Evolutionary conservation across 1,140 invertebrate genomes (phyloP), one percentile per base, ranked within the genome.

Genomic region (Medauroidea extradentata): DNA sequence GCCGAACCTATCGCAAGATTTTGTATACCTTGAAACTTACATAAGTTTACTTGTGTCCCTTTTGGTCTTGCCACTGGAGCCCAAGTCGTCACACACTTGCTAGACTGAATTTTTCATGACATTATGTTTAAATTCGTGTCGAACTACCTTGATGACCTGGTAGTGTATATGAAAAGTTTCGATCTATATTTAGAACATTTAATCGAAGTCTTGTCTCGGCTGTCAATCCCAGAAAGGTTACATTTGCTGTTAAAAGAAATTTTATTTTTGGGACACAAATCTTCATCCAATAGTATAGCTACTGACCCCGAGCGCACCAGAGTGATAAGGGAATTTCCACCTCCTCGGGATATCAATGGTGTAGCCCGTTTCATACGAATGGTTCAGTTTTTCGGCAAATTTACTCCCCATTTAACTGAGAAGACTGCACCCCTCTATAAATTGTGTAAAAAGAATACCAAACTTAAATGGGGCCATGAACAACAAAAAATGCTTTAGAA

Each of bases 121-220:
- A 24, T 53, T 1, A 53, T 14, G 8, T 53, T 39, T 42, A 34
- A 42, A 4, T 44, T 24, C 24, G 18, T 29, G 2, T 44, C 25
- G 7, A 23, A 44, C 23, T 76, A 70, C 51, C 21, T 75, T 29
- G 73, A 73, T 63, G 76, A 73, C 52, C 62, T 67, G 24, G 59
- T 69, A 39, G 57, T 63, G 52, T 62, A 58, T 21, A 58, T 27
- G 3, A 2, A 29, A 3, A 56, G 21, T 38, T 63, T 53, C 21
- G 63, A 65, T 24, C 43, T 44, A 27, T 61, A 65, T 44, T 16
- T 60, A 23, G 24, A 61, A 44, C 59, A 61, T 23, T 25, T 67
- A 16, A 13, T 44, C 1, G 43, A 61, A 46, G 62, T 67, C n/a
- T 51, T 68, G 2, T 8, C 41, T 13, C 24, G 66, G 18, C 41